These are phyloP conservation scores for Osmerus mordax DNA, from an alignment of 2,113 vertebrate genomes.

Conservation along the genomic window DNA sequence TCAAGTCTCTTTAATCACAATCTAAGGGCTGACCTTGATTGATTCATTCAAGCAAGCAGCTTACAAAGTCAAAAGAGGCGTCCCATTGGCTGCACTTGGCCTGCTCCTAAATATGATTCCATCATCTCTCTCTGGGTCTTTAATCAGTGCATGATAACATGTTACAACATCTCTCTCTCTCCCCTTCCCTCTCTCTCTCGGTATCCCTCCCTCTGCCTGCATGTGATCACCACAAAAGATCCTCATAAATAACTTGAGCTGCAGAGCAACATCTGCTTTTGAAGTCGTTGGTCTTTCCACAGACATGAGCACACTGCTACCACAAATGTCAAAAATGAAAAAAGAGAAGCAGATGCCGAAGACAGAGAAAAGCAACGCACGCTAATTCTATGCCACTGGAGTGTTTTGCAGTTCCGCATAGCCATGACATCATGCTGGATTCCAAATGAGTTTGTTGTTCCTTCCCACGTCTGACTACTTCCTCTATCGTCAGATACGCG, in stretches of 20 bases:
- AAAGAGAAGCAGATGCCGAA: no score
- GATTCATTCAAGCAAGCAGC: slow-evolving; percentile 24
- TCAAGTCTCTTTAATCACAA: slow-evolving; percentile 18
- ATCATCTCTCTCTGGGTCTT: slow-evolving; percentile 26
- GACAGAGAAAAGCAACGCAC: no score
- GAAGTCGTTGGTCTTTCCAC: slow-evolving; percentile 48
- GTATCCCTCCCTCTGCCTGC: slow-evolving; percentile 1
- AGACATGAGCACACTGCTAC: slow-evolving; percentile 26
- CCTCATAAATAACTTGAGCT: slow-evolving; percentile 60
- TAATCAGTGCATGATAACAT: slow-evolving; percentile 58
- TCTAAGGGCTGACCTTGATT: background rate
- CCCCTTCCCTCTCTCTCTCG: background rate
- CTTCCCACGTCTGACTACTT: no score
- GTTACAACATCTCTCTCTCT: slow-evolving; percentile 35
- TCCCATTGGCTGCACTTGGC: slow-evolving; percentile 1
- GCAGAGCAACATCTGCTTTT: slow-evolving; percentile 49
- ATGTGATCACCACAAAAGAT: slow-evolving; percentile 42
- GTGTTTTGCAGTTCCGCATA: no score
- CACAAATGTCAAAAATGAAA: background rate
- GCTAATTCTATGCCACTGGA: no score
- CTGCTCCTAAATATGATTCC: slow-evolving; percentile 17
- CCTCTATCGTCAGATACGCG: no score
- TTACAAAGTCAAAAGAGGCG: slow-evolving; percentile 10
- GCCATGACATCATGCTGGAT: slow-evolving; percentile 5
- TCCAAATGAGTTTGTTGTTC: slow-evolving; percentile 17